Evolutionary conservation across 2,113 vertebrate species (phyloP), one percentile per base, ranked within the genome.

Genomic region (Oncorhynchus clarkii): DNA sequence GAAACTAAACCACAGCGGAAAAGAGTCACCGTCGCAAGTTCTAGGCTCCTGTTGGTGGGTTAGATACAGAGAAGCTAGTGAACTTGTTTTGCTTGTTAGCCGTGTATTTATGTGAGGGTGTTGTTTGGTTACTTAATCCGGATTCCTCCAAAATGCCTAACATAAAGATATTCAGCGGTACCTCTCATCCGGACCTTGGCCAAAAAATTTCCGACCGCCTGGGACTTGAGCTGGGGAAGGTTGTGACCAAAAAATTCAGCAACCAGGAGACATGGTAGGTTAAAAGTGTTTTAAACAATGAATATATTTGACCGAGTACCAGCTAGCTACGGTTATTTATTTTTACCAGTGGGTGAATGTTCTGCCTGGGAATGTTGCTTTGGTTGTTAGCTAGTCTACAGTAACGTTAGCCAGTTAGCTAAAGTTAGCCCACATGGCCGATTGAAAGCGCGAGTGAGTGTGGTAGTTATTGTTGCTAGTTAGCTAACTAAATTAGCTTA

Each of bases 231-330:
- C 92, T 96, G 78, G 95, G 95, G 72, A 95, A 95, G 86, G 95
- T 95, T 85, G 92, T 96, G 82, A 95, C 95, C 54, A 96, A 95
- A 91, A 96, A 96, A 81, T 96, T 96, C 89, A 95, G 94, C 89
- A 96, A 96, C 88, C 94, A 95, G 84, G 95, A 96, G 90, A 96
- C 95, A 76, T 95, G 95, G 95, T 95, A 85, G 84, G 85, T 62
- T 16, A 18, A n/a, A 67, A 2, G 22, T 4, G 34, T 39, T 39
- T 39, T 39, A 39, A 39, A 39, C 39, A 74, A 73, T 27, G 67
- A 0, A 14, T 60, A 60, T n/a, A 14, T 60, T 60, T 60, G n/a
- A 20, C 14, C 57, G n/a, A 60, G 5, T 60, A 60, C 39, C 39
- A 0, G 8, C 12, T 22, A 9, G 5, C 59, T 60, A 60, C 3